These are phyloP conservation scores for Caenorhabditis auriculariae DNA, from an alignment of 2,888 invertebrate genomes.

Conservation along the genomic window DNA sequence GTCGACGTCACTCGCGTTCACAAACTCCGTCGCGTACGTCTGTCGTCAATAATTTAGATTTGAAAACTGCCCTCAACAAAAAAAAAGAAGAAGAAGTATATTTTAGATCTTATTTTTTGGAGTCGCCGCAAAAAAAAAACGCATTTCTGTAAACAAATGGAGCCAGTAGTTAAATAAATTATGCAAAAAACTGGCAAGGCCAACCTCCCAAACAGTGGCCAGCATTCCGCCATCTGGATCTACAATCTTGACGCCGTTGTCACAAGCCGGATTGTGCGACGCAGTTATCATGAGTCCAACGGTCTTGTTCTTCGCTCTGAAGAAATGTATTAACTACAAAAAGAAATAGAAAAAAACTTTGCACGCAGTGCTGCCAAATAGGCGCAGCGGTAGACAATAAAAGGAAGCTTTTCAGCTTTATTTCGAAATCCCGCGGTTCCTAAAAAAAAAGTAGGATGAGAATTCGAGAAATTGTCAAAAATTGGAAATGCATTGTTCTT, in stretches of 20 bases:
- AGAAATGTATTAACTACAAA: slow-evolving; percentile 2
- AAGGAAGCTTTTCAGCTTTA: slow-evolving; percentile 72
- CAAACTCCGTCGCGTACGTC: slow-evolving; percentile 38
- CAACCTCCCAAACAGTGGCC: slow-evolving; percentile 82
- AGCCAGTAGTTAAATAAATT: no score
- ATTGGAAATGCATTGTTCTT: no score
- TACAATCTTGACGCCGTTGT: slow-evolving; percentile 75
- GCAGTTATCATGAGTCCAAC: slow-evolving; percentile 99
- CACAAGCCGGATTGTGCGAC: slow-evolving; percentile 86
- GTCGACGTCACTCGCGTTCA: slow-evolving; percentile 41
- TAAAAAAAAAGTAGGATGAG: no score
- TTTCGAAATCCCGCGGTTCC: slow-evolving; percentile 58
- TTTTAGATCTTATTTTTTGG: no score
- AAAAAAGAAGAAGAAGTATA: no score
- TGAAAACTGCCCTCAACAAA: background rate
- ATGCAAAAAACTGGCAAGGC: background rate
- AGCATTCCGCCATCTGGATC: slow-evolving; percentile 97
- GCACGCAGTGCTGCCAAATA: slow-evolving; percentile 86
- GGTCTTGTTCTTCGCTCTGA: slow-evolving; percentile 64
- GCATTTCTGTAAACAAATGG: no score
- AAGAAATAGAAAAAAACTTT: slow-evolving; percentile 6
- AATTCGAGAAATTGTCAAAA: no score
- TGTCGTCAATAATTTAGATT: slow-evolving; percentile 7
- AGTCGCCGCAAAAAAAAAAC: no score
- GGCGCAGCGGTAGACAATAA: slow-evolving; percentile 92